Evolutionary conservation across 1,140 invertebrate genomes (phyloP), one percentile per base, ranked within the genome.

Genomic region (Solen grandis): DNA sequence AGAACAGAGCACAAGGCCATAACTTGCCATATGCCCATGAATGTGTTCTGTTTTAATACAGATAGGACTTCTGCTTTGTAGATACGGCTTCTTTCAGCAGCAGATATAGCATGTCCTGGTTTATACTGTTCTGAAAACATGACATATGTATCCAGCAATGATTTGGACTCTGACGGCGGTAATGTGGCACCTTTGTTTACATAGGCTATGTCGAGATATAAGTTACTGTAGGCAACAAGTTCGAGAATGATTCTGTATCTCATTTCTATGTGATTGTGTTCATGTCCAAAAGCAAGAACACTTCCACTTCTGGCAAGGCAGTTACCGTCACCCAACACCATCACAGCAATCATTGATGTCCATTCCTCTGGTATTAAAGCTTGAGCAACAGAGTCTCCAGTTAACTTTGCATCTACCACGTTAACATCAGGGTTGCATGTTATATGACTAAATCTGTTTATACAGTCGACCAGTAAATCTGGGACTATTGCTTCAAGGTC

Each of bases 11-110:
- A 22, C 3, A 69, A n/a, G 8, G 38, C 65, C 14, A 50, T 52
- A 14, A 69, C 33, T 69, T 69, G 65, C 65, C 65, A 69, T 3
- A 69, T 69, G 19, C 65, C 65, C 65, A 69, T 69, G 41, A n/a
- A 69, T 5, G 46, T n/a, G 14, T 16, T 25, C 2, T 4, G 16
- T 52, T 19, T 14, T 4, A 16, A 52, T 14, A 69, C 4, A n/a
- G 38, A 50, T 35, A 69, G 2, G 4, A 50, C 65, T 25, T 69
- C 65, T 52, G 22, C 22, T 29, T 52, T 14, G 54, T n/a, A 69
- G 25, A 69, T 69, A 2, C 31, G 14, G 22, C 41, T 50, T 13
- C 46, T 69, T 13, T 38, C 10, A 2, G 13, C 33, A 52, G 31
- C 25, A 13, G 38, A 16, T 4, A 69, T 27, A 5, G 2, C 5